Evolutionary conservation across 2,888 invertebrate species (phyloP).

Genomic region (Ernsta delagoae): DNA sequence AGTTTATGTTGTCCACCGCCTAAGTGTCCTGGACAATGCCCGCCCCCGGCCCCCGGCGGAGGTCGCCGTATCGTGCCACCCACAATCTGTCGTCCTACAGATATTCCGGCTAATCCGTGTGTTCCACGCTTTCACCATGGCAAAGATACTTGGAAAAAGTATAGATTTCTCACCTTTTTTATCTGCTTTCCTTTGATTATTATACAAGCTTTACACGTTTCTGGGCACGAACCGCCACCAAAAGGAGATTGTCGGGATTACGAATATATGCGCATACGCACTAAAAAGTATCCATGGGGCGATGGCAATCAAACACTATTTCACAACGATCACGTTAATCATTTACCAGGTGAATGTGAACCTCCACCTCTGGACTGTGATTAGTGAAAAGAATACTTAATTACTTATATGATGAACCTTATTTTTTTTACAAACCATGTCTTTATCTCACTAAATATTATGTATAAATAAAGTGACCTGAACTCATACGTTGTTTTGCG

Average conservation of each 20-base stretch:
- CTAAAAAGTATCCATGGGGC: constrained; percentile 96
- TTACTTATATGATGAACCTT: no score
- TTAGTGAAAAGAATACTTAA: constrained; percentile 48
- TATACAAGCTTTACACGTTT: constrained; percentile 51
- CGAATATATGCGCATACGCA: constrained; percentile 90
- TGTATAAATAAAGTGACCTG: constrained; percentile 31
- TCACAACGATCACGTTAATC: constrained; percentile 91
- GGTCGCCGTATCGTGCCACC: no score
- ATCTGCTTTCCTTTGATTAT: constrained; percentile 64
- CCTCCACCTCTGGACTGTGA: constrained; percentile 65
- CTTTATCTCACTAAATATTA: not conserved
- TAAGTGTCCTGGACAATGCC: constrained; percentile 53
- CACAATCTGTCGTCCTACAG: constrained; percentile 57
- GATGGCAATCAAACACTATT: constrained; percentile 92
- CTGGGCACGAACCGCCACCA: constrained; percentile 47
- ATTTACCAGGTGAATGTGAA: constrained; percentile 67
- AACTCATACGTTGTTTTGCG: constrained; percentile 16
- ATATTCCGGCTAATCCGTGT: constrained; percentile 56
- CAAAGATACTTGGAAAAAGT: constrained; percentile 62
- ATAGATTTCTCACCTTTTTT: constrained; percentile 59
- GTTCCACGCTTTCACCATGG: constrained; percentile 58
- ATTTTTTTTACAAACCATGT: not conserved
- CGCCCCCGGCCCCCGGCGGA: no score
- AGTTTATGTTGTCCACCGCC: constrained; percentile 59
- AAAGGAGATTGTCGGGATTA: constrained; percentile 81